A percentile compares a stretch with the other conserved stretches of the same genome.
Evolutionary conservation across 2,797 vertebrate genomes (phyloP).

Genomic region (Sebastes minor): DNA sequence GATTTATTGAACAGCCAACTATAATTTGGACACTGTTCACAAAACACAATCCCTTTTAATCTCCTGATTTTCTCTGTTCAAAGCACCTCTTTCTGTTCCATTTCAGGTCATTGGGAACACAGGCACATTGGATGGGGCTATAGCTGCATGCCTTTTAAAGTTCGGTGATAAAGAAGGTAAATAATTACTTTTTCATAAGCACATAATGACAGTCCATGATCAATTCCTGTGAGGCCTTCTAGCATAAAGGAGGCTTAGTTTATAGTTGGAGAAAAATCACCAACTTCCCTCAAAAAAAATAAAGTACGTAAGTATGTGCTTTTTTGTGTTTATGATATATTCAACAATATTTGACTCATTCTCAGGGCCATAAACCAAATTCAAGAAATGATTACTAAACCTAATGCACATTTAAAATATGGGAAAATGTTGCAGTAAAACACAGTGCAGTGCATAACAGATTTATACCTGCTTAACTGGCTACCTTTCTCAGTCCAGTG

Average conservation of each 20-base stretch:
- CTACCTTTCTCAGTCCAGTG: not conserved
- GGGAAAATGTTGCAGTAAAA: not conserved
- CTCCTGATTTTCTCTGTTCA: not conserved
- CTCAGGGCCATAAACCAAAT: not conserved
- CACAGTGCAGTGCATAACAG: not conserved
- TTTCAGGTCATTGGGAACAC: slow-evolving; percentile 85
- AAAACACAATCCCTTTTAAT: not conserved
- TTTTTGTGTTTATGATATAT: not conserved
- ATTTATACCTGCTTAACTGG: not conserved
- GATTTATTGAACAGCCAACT: not conserved
- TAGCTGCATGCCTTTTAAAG: slow-evolving; percentile 82
- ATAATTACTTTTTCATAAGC: not conserved
- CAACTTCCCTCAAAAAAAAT: not conserved
- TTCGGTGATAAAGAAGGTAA: slow-evolving; percentile 83
- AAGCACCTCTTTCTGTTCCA: slow-evolving; percentile 2
- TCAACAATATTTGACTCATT: not conserved
- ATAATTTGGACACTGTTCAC: not conserved
- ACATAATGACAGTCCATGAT: not conserved
- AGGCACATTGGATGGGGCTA: slow-evolving; percentile 87
- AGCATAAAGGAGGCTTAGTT: not conserved
- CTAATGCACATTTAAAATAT: not conserved
- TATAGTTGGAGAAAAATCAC: not conserved
- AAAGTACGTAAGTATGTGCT: not conserved
- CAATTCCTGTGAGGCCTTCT: not conserved
- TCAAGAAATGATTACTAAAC: not conserved